Percentiles rank a stretch among this genome's conserved stretches.
Conservation (phyloP, 92 coral and sea anemone species). For the Pocillopora grandis region DNA sequence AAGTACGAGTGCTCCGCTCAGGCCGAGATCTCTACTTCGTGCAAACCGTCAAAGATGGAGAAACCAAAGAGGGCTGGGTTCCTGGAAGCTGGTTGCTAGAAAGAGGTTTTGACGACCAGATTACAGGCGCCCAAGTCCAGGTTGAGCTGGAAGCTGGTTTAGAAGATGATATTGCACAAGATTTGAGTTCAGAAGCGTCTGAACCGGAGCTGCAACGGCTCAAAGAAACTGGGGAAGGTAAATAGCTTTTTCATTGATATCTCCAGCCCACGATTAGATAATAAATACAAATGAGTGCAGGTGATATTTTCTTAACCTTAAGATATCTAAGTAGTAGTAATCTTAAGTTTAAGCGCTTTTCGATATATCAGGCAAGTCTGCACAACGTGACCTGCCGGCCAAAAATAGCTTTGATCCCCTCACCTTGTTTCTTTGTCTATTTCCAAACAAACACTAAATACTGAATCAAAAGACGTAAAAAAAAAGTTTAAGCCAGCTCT, state of each 20-base stretch:
- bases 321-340: too few relatives aligned
- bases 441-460: background rate
- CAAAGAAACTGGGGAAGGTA: constrained; percentile 62
- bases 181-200: constrained; percentile 80
- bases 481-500: background rate
- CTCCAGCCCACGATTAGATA: too few relatives aligned
- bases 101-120: constrained; percentile 57
- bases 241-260: background rate
- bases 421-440: background rate
- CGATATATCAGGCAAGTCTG: too few relatives aligned
- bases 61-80: constrained; percentile 85
- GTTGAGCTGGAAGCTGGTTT: constrained; percentile 55
- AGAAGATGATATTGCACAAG: constrained; percentile 49
- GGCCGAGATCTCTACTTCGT: constrained; percentile 92
- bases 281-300: too few relatives aligned
- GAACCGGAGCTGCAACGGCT: constrained; percentile 82
- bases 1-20: constrained; percentile 89
- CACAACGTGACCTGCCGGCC: background rate
- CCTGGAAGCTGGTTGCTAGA: constrained; percentile 84
- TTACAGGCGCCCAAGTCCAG: constrained; percentile 38
- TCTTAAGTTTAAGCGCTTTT: too few relatives aligned
- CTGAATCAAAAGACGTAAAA: too few relatives aligned
- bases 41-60: constrained; percentile 71
- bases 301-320: too few relatives aligned
- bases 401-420: background rate